Evolutionary conservation across 1,140 invertebrate species (phyloP).

Genomic region (Drosophila fuyamai): DNA sequence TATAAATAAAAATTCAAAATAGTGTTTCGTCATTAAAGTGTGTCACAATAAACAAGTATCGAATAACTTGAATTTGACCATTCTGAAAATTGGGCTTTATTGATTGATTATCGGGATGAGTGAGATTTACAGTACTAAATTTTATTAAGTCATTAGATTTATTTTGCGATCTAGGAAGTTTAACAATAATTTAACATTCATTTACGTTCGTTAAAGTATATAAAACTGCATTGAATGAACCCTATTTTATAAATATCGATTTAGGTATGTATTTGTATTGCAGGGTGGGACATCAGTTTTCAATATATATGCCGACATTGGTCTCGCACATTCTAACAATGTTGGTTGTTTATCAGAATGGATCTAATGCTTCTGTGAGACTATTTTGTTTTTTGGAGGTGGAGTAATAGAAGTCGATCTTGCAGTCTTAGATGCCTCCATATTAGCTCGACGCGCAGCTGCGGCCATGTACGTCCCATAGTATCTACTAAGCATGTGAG

Average conservation of each 20-base stretch:
- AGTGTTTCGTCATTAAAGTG: too few species aligned
- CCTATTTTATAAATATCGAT: conserved; percentile 7
- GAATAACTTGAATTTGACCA: background rate
- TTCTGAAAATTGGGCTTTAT: background rate
- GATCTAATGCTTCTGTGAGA: conserved; percentile 48
- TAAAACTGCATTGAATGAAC: conserved; percentile 7
- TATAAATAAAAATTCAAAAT: too few species aligned
- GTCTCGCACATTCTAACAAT: background rate
- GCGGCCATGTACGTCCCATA: conserved; percentile 77
- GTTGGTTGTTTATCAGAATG: background rate
- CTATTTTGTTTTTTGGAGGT: conserved; percentile 42
- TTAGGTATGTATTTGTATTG: conserved; percentile 8
- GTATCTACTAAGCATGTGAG: conserved; percentile 66
- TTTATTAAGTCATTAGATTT: background rate
- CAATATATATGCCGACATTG: background rate
- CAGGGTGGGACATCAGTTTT: conserved; percentile 37
- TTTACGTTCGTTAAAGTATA: conserved; percentile 10
- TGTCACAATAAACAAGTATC: background rate
- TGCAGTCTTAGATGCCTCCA: conserved; percentile 38
- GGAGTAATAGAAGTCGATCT: conserved; percentile 23
- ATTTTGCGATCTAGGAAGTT: conserved; percentile 1
- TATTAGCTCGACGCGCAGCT: conserved; percentile 52
- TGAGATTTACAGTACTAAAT: background rate
- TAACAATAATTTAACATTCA: conserved; percentile 36
- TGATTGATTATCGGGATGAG: background rate